Conservation (phyloP, 1,140 invertebrate species). For the Agrypnia vestita region DNA sequence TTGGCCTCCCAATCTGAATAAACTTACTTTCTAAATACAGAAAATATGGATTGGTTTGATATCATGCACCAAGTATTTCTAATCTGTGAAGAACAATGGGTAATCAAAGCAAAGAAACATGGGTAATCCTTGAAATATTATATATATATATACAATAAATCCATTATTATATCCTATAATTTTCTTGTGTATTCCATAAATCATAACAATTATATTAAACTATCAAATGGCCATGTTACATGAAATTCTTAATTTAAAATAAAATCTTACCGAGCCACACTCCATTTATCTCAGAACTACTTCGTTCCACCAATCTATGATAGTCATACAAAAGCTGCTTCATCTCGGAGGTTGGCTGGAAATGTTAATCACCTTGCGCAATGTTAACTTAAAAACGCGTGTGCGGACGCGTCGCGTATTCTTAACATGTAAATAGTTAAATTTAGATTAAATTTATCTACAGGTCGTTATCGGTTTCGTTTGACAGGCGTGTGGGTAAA, state of each 20-base stretch:
- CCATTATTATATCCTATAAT: too few species aligned
- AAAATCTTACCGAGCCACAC: slow-evolving; percentile 52
- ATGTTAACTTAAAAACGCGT: not conserved
- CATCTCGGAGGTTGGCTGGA: not conserved
- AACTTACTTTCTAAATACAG: too few species aligned
- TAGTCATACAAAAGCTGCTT: slow-evolving; percentile 45
- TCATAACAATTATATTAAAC: too few species aligned
- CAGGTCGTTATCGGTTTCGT: not conserved
- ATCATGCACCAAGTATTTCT: too few species aligned
- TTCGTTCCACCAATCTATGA: slow-evolving; percentile 42
- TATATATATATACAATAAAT: too few species aligned
- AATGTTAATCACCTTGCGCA: not conserved
- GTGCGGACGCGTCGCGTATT: not conserved
- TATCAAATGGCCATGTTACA: too few species aligned
- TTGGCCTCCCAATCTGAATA: too few species aligned
- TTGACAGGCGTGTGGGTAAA: slow-evolving; percentile 17
- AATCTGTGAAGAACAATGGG: too few species aligned
- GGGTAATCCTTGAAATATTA: too few species aligned
- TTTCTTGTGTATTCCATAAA: too few species aligned
- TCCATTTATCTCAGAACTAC: slow-evolving; percentile 50
- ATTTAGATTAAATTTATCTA: slow-evolving; percentile 3
- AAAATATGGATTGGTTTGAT: too few species aligned
- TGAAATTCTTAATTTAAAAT: not conserved
- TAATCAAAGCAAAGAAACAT: too few species aligned
- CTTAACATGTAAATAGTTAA: not conserved